Evolutionary conservation across 1,140 invertebrate species (phyloP).

Genomic region (Dendrolimus punctatus): DNA sequence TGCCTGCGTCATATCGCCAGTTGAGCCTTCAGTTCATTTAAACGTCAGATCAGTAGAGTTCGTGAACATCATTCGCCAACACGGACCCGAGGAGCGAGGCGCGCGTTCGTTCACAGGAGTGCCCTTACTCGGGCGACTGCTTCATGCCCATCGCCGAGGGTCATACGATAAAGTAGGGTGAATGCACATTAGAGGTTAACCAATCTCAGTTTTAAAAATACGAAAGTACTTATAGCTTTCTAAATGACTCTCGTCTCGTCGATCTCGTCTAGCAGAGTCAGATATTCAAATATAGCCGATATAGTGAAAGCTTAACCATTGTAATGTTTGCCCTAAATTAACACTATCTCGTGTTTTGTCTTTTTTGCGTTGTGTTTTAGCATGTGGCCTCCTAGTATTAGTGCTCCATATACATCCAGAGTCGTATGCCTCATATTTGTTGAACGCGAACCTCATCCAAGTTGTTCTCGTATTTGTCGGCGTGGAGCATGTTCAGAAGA

Average conservation of each 20-base stretch:
- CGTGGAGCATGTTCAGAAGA: conserved; percentile 48
- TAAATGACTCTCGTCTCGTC: too few species aligned
- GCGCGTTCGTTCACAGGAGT: conserved; percentile 4
- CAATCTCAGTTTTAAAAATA: neutral
- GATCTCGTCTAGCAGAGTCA: too few species aligned
- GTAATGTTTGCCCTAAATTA: too few species aligned
- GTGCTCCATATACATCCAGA: too few species aligned
- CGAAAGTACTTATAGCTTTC: neutral
- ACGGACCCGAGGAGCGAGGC: conserved; percentile 35
- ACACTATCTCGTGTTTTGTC: too few species aligned
- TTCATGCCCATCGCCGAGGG: conserved; percentile 2
- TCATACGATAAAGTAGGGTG: conserved; percentile 27
- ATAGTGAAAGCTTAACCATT: too few species aligned
- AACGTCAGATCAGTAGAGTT: conserved; percentile 34
- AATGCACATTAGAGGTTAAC: conserved; percentile 8
- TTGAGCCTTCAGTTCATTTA: conserved; percentile 41
- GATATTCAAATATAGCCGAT: too few species aligned
- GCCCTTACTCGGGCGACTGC: neutral
- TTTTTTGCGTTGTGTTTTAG: too few species aligned
- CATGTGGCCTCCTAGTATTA: too few species aligned
- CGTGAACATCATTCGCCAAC: conserved; percentile 13
- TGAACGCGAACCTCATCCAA: too few species aligned
- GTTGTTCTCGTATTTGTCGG: neutral
- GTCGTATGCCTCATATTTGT: too few species aligned
- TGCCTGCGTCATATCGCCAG: conserved; percentile 39